A percentile compares a stretch with the other conserved stretches of the same genome.
Conservation (phyloP, 2,113 vertebrate genomes). For the Tor tambroides region DNA sequence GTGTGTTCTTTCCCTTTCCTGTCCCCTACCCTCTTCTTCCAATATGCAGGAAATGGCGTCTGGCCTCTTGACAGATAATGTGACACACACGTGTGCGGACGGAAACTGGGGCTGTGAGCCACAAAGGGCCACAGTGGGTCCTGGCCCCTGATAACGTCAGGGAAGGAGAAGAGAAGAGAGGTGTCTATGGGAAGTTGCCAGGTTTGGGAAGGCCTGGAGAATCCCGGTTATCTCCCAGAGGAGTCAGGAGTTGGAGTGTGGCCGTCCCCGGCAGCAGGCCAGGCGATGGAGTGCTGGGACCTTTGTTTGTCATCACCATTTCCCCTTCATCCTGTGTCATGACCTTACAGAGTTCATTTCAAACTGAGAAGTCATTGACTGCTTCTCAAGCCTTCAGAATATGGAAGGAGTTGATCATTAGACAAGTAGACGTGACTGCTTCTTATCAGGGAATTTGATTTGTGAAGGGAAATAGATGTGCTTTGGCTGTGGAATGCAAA, state of each 20-base stretch:
- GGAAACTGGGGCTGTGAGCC: constrained; percentile 77
- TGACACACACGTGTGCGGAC: constrained; percentile 82
- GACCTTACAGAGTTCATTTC: constrained; percentile 35
- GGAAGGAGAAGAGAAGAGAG: constrained; percentile 73
- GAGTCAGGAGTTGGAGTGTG: constrained; percentile 62
- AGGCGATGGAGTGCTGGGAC: constrained; percentile 49
- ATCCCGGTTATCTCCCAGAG: constrained; percentile 69
- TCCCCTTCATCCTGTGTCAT: constrained; percentile 41
- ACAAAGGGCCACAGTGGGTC: constrained; percentile 78
- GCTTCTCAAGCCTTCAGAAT: constrained; percentile 4
- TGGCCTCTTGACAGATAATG: constrained; percentile 83
- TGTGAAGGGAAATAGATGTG: constrained; percentile 1
- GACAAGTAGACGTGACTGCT: neutral
- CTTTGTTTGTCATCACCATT: constrained; percentile 53
- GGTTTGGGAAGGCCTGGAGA: constrained; percentile 66
- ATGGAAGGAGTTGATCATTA: constrained; percentile 19
- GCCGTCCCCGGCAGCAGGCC: constrained; percentile 47
- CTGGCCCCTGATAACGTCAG: constrained; percentile 78
- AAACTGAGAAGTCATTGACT: constrained; percentile 35
- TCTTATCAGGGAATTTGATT: constrained; percentile 13
- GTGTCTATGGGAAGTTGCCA: constrained; percentile 76
- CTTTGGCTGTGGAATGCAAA: constrained; percentile 28
- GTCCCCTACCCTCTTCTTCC: constrained; percentile 63
- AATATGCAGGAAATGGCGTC: constrained; percentile 75
- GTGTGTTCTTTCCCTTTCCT: constrained; percentile 80